Base-by-base conservation (phyloP, 1,140 invertebrate genomes). In the Manduca sexta region DNA sequence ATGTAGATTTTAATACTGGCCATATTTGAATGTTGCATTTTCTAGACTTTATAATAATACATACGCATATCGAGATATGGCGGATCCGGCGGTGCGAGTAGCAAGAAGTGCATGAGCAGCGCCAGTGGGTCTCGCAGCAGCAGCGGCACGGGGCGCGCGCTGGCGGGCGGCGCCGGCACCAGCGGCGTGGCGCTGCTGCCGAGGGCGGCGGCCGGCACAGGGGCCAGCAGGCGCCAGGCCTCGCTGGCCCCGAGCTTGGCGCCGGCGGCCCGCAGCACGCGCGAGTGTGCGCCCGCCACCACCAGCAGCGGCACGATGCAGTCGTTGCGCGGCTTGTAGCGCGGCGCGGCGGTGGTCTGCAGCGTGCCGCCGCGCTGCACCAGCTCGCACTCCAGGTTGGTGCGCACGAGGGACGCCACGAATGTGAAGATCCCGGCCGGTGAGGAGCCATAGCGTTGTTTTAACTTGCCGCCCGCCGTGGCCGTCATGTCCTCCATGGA, bases 401-500 rank as follows among this genome's bases (percentile, higher is more conserved):
- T 97, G 56, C 97, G 89, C 13, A 95, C 95, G 33, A 98, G 93
- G 14, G 96, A 98, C 53, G 92, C 94, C 15, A 97, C 92, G 84
- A 97, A 97, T 30, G 96, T 88, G 65, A 97, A 93, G 21, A 97
- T 88, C 72, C 92, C 93, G 64, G 95, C 91, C 39, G 90, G 90
- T 66, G 90, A 91, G 45, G 91, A 89, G 17, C 84, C 86, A 64
- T 82, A 87, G 45, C 69, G 84, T 70, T 85, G 76, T 61, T 88
- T 88, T 40, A 89, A 84, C 48, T 90, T 90, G 49, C 73, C 70
- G 45, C 76, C 69, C 13, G 90, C 90, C 11, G 94, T 95, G 37
- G 91, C 90, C 3, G 94, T 95, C 90, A 98, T 94, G 70, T 97
- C 95, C 78, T 97, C 95, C 94, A 98, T 96, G n/a, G 94, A 92